Evolutionary conservation across 1,140 invertebrate genomes (phyloP).

Genomic region (Saccostrea cuccullata): DNA sequence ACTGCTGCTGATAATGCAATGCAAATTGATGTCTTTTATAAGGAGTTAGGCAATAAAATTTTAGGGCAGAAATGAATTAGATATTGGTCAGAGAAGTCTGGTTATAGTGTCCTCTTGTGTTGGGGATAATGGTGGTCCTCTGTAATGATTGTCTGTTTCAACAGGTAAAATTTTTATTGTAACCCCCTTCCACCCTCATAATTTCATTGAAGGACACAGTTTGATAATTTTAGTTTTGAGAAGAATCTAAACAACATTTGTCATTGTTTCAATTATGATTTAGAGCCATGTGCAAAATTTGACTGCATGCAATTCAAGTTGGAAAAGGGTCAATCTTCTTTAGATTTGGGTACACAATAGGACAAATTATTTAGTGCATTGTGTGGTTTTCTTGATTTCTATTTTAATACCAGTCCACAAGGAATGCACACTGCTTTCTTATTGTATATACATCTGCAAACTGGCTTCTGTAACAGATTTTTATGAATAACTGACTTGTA

Average conservation of each 20-base stretch:
- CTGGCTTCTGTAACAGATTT: neutral
- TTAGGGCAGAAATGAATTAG: neutral
- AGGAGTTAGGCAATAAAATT: neutral
- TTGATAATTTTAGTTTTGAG: neutral
- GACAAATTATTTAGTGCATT: neutral
- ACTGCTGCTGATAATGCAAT: conserved; percentile 32
- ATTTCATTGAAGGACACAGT: too few relatives aligned
- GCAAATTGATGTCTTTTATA: neutral
- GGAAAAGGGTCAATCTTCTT: neutral
- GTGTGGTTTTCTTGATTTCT: neutral
- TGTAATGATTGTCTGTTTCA: neutral
- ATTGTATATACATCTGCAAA: too few relatives aligned
- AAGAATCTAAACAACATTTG: neutral
- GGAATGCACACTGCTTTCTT: neutral
- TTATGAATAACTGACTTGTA: conserved; percentile 8
- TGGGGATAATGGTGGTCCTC: neutral
- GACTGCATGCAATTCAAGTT: neutral
- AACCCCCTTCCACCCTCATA: too few relatives aligned
- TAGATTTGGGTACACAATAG: neutral
- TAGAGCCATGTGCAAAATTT: neutral
- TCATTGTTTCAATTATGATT: neutral
- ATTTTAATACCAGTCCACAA: neutral
- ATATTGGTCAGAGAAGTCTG: neutral
- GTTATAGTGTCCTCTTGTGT: neutral
- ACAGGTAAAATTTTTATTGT: neutral